Conservation (phyloP, 2,113 vertebrate species). For the Theristicus caerulescens region DNA sequence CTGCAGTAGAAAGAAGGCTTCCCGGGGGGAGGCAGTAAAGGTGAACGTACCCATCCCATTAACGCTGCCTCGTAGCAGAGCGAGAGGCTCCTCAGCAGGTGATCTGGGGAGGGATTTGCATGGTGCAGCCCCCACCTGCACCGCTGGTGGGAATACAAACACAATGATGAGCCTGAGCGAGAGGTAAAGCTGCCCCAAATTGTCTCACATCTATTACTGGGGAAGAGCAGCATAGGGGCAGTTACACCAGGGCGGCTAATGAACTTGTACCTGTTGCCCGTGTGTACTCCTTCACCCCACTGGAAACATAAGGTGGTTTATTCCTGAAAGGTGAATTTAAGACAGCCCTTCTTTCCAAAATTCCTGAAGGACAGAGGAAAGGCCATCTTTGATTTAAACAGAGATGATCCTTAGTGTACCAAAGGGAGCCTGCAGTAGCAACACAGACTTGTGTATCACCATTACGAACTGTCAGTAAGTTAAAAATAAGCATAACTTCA, state of each 20-base stretch:
- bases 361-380: not conserved
- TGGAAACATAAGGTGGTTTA: not conserved
- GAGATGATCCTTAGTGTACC: not conserved
- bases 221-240: not conserved
- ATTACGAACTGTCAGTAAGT: slow-evolving; percentile 49
- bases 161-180: not conserved
- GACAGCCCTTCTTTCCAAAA: not conserved
- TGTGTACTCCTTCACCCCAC: not conserved
- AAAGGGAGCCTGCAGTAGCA: slow-evolving; percentile 12
- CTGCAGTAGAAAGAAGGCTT: not conserved
- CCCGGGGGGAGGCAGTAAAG: not conserved
- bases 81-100: not conserved
- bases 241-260: not conserved
- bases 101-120: not conserved
- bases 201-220: not conserved
- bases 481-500: slow-evolving; percentile 52
- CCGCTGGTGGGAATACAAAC: not conserved
- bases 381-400: not conserved
- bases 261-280: not conserved
- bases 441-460: not conserved
- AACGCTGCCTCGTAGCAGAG: not conserved
- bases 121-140: not conserved
- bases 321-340: slow-evolving; percentile 6
- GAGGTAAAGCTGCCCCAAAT: not conserved
- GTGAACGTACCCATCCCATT: not conserved